These are phyloP conservation scores for Ceriagrion tenellum DNA, from an alignment of 2,888 invertebrate species.

Conservation along the genomic window DNA sequence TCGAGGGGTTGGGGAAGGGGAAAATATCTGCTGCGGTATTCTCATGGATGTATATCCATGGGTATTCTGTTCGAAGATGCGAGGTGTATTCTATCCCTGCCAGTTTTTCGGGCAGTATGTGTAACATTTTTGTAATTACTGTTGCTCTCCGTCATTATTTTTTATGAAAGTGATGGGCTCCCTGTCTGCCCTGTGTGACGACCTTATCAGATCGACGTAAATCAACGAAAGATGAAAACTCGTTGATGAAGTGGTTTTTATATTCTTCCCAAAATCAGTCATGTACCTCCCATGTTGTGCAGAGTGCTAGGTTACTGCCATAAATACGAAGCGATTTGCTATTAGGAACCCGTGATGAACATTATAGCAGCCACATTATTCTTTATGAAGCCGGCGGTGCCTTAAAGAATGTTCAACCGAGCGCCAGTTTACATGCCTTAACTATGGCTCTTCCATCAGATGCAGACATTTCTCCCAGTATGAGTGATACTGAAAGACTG, in stretches of 20 bases:
- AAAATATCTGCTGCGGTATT: background rate
- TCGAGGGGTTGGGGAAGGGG: background rate
- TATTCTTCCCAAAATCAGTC: background rate
- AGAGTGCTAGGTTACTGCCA: background rate
- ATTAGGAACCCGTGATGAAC: background rate
- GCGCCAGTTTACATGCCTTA: background rate
- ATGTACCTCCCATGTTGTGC: background rate
- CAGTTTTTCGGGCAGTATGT: background rate
- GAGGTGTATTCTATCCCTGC: background rate
- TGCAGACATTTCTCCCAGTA: slow-evolving; percentile 6
- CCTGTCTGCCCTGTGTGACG: background rate
- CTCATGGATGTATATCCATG: too few relatives aligned
- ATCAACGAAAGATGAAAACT: slow-evolving; percentile 45
- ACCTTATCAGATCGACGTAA: background rate
- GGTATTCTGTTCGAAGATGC: background rate
- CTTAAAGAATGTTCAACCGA: background rate
- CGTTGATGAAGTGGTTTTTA: background rate
- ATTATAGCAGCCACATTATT: background rate
- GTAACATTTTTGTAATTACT: background rate
- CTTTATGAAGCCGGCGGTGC: background rate
- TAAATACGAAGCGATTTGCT: background rate
- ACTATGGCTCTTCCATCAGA: background rate
- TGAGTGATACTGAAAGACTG: slow-evolving; percentile 4
- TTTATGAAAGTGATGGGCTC: background rate
- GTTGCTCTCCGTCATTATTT: background rate